These are phyloP conservation scores for Camelus bactrianus DNA, from an alignment of 2,113 vertebrate species.

Conservation along the genomic window DNA sequence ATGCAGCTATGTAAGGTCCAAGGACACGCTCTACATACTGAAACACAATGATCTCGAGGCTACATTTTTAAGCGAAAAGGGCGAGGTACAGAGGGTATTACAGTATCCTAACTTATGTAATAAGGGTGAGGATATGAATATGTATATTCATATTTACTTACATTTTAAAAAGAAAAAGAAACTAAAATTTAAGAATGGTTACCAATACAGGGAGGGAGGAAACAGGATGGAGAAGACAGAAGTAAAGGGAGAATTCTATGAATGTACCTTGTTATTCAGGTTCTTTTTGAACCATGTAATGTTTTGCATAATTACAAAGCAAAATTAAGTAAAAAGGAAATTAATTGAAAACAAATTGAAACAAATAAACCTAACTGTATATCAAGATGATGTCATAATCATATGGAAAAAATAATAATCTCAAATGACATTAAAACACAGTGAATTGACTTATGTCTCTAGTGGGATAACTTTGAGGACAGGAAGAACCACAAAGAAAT, in stretches of 20 bases:
- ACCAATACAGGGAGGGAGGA: not conserved
- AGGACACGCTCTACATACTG: not conserved
- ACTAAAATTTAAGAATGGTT: not conserved
- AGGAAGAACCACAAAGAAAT: constrained; percentile 3
- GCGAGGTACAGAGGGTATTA: not conserved
- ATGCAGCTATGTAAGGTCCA: not conserved
- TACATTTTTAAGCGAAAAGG: not conserved
- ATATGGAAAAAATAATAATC: not conserved
- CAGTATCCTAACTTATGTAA: not conserved
- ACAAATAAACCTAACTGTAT: not conserved
- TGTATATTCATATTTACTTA: not conserved
- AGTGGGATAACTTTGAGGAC: not conserved
- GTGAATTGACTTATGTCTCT: not conserved
- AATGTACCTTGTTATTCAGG: not conserved
- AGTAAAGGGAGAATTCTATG: not conserved
- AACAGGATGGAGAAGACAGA: not conserved
- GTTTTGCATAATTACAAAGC: constrained; percentile 2
- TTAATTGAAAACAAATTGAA: not conserved
- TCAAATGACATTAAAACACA: constrained; percentile 26
- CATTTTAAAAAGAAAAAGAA: not conserved
- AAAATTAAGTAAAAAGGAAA: not conserved
- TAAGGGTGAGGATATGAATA: not conserved
- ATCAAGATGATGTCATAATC: not conserved
- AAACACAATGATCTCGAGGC: not conserved
- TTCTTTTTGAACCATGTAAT: constrained; percentile 3